Conservation (phyloP, 2,113 vertebrate species). For the Pedetes capensis region DNA sequence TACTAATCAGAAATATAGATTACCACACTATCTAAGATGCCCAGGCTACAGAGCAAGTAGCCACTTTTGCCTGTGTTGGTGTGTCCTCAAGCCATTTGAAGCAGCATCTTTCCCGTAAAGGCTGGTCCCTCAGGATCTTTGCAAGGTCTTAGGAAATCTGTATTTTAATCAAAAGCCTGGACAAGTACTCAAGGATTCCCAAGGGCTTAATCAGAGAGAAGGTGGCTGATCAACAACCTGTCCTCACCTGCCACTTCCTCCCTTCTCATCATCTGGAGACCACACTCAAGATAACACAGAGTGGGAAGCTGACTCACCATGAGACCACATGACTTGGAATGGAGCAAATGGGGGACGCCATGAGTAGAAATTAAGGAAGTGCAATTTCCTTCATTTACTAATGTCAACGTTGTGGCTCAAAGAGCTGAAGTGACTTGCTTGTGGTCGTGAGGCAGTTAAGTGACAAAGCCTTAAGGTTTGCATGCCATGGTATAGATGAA, state of each 20-base stretch:
- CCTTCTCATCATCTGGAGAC: not conserved
- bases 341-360: not conserved
- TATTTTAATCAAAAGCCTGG: not conserved
- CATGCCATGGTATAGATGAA: conserved; percentile 21
- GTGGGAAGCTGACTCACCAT: not conserved
- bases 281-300: not conserved
- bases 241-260: not conserved
- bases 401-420: not conserved
- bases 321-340: not conserved
- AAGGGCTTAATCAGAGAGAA: not conserved
- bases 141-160: not conserved
- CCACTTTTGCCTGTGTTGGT: not conserved
- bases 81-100: not conserved
- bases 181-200: not conserved
- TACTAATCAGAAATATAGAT: not conserved
- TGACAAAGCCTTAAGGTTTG: conserved; percentile 9
- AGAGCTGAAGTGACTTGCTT: not conserved
- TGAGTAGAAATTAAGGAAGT: not conserved
- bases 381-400: not conserved
- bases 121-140: not conserved
- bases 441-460: conserved; percentile 48
- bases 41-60: not conserved
- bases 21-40: not conserved
- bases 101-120: not conserved
- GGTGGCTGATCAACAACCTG: not conserved